Evolutionary conservation across 2,888 invertebrate genomes (phyloP), one percentile per base, ranked within the genome.

Genomic region (Euphydryas editha): DNA sequence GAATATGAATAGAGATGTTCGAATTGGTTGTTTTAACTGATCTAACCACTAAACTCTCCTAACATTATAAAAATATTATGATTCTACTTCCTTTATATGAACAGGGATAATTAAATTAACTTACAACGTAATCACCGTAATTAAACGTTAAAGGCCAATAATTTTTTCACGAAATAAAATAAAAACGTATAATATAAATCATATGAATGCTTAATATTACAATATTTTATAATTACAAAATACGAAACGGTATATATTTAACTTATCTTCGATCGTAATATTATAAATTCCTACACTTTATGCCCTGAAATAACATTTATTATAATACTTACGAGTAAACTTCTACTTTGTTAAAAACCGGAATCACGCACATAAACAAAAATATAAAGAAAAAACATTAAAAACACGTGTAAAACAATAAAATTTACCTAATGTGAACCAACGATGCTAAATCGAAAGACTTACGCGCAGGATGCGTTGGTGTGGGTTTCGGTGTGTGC

Each of bases 401-500:
- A 55, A 70, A 70, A 70, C 68, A 70, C 46, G 62, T 70, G 68
- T 70, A 68, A 61, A 65, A 68, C 62, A 68, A 65, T 70, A 68
- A 68, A 70, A 70, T 65, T 62, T 67, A 62, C 37, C 65, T 57
- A 64, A 69, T 49, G 51, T 58, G 54, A 58, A 65, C 58, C 65
- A 4, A 24, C n/a, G 49, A 24, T 44, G 65, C 61, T 47, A 65
- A 59, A 59, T 42, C 47, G 36, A 20, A 39, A 55, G 37, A 67
- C 67, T 63, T 63, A 55, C 55, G 67, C 67, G 67, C 63, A 54
- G 54, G 54, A 54, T 24, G 15, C 6, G 73, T 51, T 72, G 72
- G 56, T 21, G 70, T 60, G 65, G 51, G 58, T 68, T 59, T 18
- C 72, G 72, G 73, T 73, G 78, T 73, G 80, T 77, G 79, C 73